Percentiles rank a stretch among this genome's conserved stretches.
Evolutionary conservation across 2,888 invertebrate species (phyloP).

Genomic region (Patella caerulea): DNA sequence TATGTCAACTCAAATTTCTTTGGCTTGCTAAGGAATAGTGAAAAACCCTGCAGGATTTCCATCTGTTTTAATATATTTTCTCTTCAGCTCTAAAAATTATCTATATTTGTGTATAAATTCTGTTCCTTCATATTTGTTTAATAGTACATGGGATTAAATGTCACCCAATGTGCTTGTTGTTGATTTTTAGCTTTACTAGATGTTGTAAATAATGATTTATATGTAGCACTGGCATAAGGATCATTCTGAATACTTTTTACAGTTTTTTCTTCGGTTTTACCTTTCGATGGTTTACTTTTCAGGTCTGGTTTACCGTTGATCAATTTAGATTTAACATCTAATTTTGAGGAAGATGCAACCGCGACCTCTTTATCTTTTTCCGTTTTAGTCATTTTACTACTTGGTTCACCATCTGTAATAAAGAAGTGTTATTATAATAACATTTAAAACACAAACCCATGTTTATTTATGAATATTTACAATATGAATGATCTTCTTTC

Average conservation of each 20-base stretch:
- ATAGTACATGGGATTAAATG: slow-evolving; percentile 86
- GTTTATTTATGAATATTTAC: no score
- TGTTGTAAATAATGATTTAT: slow-evolving; percentile 94
- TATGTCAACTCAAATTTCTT: no score
- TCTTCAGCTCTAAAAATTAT: no score
- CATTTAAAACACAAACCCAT: not conserved
- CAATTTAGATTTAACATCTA: slow-evolving; percentile 32
- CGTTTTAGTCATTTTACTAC: slow-evolving; percentile 44
- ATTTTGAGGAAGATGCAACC: slow-evolving; percentile 17
- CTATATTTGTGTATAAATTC: no score
- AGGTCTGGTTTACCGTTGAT: slow-evolving; percentile 35
- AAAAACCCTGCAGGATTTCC: no score
- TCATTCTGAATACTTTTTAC: slow-evolving; percentile 82
- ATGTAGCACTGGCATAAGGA: slow-evolving; percentile 89
- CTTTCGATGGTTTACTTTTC: slow-evolving; percentile 31
- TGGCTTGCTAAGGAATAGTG: no score
- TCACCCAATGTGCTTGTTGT: slow-evolving; percentile 95
- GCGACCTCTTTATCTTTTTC: slow-evolving; percentile 22
- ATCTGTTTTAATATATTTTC: no score
- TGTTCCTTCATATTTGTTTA: slow-evolving; percentile 29
- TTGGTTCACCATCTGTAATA: slow-evolving; percentile 43
- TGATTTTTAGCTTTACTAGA: slow-evolving; percentile 90
- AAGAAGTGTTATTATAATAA: not conserved
- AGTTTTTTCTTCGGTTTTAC: slow-evolving; percentile 52
- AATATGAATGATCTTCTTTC: no score